Evolutionary conservation across 2,888 invertebrate species (phyloP).

Genomic region (Itoplectis maculator): DNA sequence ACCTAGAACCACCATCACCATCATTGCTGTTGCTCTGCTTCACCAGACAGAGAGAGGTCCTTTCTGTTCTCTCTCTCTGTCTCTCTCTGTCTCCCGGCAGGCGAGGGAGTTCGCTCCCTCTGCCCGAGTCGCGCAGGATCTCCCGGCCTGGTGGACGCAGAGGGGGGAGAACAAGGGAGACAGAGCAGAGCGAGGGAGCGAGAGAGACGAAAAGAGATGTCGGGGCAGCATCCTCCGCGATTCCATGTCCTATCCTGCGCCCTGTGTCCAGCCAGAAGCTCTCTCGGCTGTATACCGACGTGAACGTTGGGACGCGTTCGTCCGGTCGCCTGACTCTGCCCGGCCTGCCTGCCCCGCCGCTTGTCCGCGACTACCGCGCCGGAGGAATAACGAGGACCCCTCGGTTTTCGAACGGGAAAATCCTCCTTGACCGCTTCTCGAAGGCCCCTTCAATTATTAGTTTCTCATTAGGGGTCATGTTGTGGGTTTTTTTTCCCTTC

Average conservation of each 20-base stretch:
- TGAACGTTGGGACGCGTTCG: slow-evolving; percentile 33
- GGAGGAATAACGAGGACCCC: background rate
- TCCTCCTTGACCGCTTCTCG: background rate
- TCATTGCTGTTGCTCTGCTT: slow-evolving; percentile 49
- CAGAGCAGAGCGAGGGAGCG: slow-evolving; percentile 1
- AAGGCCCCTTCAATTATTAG: slow-evolving; percentile 1
- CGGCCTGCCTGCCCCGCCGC: background rate
- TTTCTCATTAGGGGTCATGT: background rate
- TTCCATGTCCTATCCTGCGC: slow-evolving; percentile 37
- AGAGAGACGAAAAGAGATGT: slow-evolving; percentile 9
- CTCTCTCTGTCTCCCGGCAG: slow-evolving; percentile 1
- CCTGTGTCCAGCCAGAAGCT: slow-evolving; percentile 35
- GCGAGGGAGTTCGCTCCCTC: background rate
- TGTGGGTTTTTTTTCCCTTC: too few species aligned
- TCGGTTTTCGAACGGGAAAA: background rate
- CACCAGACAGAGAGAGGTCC: slow-evolving; percentile 41
- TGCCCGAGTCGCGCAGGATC: slow-evolving; percentile 33
- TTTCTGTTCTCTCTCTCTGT: too few species aligned
- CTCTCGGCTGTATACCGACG: slow-evolving; percentile 33
- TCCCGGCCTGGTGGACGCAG: background rate
- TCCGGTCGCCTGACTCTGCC: background rate
- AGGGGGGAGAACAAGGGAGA: too few species aligned
- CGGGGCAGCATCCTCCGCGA: slow-evolving; percentile 50
- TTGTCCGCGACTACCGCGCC: slow-evolving; percentile 7
- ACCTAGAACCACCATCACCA: slow-evolving; percentile 56